Base-by-base conservation (phyloP, 2,797 vertebrate species). In the Austrolebias charrua region DNA sequence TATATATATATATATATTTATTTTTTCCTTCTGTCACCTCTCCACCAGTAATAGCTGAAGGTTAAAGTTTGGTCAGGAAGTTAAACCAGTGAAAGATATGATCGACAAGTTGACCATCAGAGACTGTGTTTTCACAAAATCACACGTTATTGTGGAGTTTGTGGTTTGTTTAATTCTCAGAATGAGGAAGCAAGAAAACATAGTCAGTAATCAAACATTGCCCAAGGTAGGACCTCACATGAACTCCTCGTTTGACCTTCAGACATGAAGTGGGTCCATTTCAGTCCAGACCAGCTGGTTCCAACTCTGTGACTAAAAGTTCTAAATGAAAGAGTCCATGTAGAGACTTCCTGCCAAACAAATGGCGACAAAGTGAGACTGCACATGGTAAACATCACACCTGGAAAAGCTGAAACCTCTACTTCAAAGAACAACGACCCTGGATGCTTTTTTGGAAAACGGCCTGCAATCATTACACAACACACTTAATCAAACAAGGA, bases 181-280 rank as follows among this genome's bases (percentile, higher is more conserved):
- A 75, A 69, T 69, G 50, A 54, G 28, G 10, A 35, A 29, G 28
- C 28, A 45, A 42, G 46, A 47, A 46, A 44, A 45, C 52, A 53
- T 63, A 46, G 14, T 53, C 65, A 62, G 31, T 50, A 31, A 73
- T 75, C 66, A 78, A 68, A 70, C 65, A 69, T 60, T 73, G 55
- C 43, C 64, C 66, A 71, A 65, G 66, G 75, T 61, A 58, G 28
- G 14, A 35, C 66, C 55, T 54, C n/a, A 64, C 58, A 54, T 62
- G 71, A 48, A 57, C 57, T 67, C 54, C 55, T 59, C 60, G 71
- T 42, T 47, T 69, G 65, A 69, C 75, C 58, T 71, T 76, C 51
- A 54, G 47, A 58, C 62, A 11, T 50, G 48, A 58, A 16, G 48
- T 61, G 71, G 52, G 57, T 57, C 42, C 40, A 14, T 57, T 71